phyloP scores from a whole-genome alignment of 2,797 vertebrate species.

The Melanotaenia maccullochi region DNA sequence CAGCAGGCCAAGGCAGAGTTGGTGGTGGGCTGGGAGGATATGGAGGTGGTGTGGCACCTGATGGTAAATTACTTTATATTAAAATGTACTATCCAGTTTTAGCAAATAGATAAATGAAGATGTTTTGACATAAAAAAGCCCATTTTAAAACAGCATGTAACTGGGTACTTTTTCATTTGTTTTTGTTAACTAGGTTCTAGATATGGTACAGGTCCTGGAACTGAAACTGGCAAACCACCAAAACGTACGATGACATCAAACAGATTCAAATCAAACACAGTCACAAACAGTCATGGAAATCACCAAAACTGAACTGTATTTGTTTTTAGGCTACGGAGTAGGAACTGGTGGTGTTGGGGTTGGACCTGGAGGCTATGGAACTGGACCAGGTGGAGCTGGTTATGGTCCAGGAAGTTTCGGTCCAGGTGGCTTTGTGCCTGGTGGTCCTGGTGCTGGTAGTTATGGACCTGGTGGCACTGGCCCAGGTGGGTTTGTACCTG shows the following conservation, averaged over 20 bases:
- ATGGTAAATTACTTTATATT: slow-evolving; percentile 50
- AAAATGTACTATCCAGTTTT: slow-evolving; percentile 4
- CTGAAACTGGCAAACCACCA: slow-evolving; percentile 67
- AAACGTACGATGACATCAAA: slow-evolving; percentile 71
- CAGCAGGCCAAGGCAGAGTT: slow-evolving; percentile 46
- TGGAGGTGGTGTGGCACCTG: slow-evolving; percentile 56
- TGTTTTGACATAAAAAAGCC: background rate
- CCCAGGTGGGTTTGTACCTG: slow-evolving; percentile 49
- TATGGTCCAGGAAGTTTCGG: slow-evolving; percentile 50
- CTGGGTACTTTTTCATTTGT: slow-evolving; percentile 1
- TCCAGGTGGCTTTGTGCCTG: slow-evolving; percentile 41
- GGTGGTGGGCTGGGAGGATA: slow-evolving; percentile 54
- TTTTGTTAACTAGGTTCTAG: slow-evolving; percentile 65
- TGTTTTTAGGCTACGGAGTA: slow-evolving; percentile 74
- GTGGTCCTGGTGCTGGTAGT: slow-evolving; percentile 34
- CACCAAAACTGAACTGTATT: slow-evolving; percentile 19
- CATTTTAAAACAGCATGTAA: background rate
- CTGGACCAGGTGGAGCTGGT: slow-evolving; percentile 45
- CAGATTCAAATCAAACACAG: slow-evolving; percentile 7
- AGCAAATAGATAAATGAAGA: background rate
- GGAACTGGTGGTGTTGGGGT: slow-evolving; percentile 56
- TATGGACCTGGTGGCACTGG: slow-evolving; percentile 55
- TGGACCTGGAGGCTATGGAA: slow-evolving; percentile 59
- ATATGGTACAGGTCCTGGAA: slow-evolving; percentile 60
- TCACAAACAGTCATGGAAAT: background rate